A percentile compares a stretch with the other conserved stretches of the same genome.
Evolutionary conservation across 2,797 vertebrate genomes (phyloP).

Genomic region (Falco berigora): DNA sequence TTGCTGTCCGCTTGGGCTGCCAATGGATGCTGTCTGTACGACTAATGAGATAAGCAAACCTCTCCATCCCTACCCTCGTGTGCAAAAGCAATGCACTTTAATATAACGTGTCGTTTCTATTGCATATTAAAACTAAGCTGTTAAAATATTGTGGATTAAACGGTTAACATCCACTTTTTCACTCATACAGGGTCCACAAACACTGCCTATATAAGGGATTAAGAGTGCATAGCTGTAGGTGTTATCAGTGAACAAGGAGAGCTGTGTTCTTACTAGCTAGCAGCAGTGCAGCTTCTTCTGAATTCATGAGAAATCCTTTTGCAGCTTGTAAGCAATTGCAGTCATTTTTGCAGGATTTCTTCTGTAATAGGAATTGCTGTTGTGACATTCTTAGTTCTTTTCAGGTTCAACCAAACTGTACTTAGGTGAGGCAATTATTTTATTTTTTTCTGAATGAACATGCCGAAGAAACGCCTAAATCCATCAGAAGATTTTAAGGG

Average conservation of each 20-base stretch:
- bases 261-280: not conserved
- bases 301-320: not conserved
- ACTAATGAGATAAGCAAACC: not conserved
- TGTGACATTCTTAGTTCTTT: not conserved
- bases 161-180: not conserved
- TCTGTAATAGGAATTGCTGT: not conserved
- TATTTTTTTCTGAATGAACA: not conserved
- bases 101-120: not conserved
- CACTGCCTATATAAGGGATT: accelerated
- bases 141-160: not conserved
- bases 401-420: not conserved
- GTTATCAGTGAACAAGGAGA: not conserved
- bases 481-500: not conserved
- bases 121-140: not conserved
- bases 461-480: not conserved
- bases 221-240: not conserved
- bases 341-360: not conserved
- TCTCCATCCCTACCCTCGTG: not conserved
- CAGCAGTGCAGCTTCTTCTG: not conserved
- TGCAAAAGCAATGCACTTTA: not conserved
- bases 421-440: not conserved
- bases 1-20: not conserved
- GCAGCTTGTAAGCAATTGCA: not conserved
- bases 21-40: not conserved
- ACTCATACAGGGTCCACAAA: not conserved